Evolutionary conservation across 2,797 vertebrate species (phyloP).

Genomic region (Melanogrammus aeglefinus): DNA sequence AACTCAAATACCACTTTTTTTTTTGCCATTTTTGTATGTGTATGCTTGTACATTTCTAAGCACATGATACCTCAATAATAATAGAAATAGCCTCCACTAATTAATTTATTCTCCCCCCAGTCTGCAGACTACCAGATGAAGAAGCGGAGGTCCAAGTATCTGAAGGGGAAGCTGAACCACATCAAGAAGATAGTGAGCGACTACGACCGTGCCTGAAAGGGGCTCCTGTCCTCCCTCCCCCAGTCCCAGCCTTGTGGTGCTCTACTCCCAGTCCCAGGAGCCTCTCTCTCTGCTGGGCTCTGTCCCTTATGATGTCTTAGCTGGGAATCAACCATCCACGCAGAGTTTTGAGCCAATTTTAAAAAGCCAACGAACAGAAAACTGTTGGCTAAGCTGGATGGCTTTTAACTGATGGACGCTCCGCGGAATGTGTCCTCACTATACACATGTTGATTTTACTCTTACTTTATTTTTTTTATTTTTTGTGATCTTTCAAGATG

Average conservation of each 20-base stretch:
- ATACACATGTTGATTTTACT: not conserved
- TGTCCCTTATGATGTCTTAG: not conserved
- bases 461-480: not conserved
- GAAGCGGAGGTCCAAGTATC: slow-evolving; percentile 80
- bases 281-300: not conserved
- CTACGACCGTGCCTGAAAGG: slow-evolving; percentile 70
- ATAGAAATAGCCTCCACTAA: not conserved
- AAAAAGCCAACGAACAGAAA: not conserved
- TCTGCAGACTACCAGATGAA: slow-evolving; percentile 80
- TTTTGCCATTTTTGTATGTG: not conserved
- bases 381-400: not conserved
- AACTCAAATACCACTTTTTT: too few relatives aligned
- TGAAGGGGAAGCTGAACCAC: slow-evolving; percentile 85
- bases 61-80: not conserved
- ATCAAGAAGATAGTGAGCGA: slow-evolving; percentile 87
- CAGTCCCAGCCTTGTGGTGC: not conserved
- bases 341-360: not conserved
- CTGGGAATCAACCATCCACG: not conserved
- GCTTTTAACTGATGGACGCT: not conserved
- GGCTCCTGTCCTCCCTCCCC: not conserved
- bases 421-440: not conserved
- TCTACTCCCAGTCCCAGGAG: not conserved
- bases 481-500: not conserved
- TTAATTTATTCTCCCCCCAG: slow-evolving; percentile 49
- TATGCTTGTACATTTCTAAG: not conserved